phyloP scores from a whole-genome alignment of 1,140 invertebrate species.

The Mya arenaria region DNA sequence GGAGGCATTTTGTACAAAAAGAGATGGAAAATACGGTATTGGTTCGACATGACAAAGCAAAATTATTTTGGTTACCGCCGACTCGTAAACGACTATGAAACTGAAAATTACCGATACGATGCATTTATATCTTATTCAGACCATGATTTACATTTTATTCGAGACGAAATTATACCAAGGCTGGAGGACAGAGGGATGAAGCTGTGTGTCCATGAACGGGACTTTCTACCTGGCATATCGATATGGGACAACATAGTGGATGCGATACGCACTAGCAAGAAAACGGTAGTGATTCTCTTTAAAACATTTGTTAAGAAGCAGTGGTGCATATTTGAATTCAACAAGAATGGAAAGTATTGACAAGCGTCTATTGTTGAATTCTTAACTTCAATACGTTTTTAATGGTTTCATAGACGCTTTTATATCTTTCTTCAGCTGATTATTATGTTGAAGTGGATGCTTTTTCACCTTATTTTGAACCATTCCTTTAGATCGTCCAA shows the following conservation, averaged over 20 bases:
- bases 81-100: neutral
- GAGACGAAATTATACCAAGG: slow-evolving; percentile 27
- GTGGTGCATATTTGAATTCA: slow-evolving; percentile 87
- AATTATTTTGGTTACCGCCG: neutral
- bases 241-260: slow-evolving; percentile 85
- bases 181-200: slow-evolving; percentile 54
- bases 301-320: slow-evolving; percentile 85
- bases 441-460: too few species aligned
- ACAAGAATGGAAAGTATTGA: slow-evolving; percentile 77
- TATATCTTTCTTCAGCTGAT: too few species aligned
- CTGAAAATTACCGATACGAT: slow-evolving; percentile 52
- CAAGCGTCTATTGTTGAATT: too few species aligned
- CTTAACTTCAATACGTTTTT: too few species aligned
- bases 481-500: too few species aligned
- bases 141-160: slow-evolving; percentile 58
- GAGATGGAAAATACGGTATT: slow-evolving; percentile 67
- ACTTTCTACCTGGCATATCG: slow-evolving; percentile 68
- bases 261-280: slow-evolving; percentile 84
- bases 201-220: slow-evolving; percentile 67
- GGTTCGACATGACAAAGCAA: slow-evolving; percentile 58
- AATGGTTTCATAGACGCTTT: too few species aligned
- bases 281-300: slow-evolving; percentile 85
- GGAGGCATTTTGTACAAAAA: slow-evolving; percentile 19
- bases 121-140: slow-evolving; percentile 69
- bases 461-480: too few species aligned